Evolutionary conservation across 2,113 vertebrate species (phyloP).

Genomic region (Dinomys branickii): DNA sequence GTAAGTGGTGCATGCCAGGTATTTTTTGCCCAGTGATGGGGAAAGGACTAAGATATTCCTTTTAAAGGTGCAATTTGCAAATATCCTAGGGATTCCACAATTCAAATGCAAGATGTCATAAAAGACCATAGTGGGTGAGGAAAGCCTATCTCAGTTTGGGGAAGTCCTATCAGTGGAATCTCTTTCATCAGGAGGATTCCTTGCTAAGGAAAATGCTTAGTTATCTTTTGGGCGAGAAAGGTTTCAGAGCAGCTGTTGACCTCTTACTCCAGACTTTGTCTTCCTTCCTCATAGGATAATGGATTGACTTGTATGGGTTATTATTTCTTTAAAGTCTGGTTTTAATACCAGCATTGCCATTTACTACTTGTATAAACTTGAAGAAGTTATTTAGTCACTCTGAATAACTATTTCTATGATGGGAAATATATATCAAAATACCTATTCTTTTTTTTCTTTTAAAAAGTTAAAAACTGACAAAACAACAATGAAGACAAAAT

Average conservation of each 20-base stretch:
- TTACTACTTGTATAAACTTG: conserved; percentile 28
- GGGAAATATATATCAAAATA: neutral
- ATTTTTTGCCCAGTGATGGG: neutral
- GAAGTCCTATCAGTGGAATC: neutral
- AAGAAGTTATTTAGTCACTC: neutral
- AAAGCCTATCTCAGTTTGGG: neutral
- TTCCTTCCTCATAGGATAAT: neutral
- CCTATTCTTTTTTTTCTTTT: too few species aligned
- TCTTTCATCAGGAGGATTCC: neutral
- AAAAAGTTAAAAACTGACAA: too few species aligned
- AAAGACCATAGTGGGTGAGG: neutral
- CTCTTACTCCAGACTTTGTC: neutral
- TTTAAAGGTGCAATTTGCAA: neutral
- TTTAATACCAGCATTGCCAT: neutral
- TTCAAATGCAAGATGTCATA: neutral
- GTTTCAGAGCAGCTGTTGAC: neutral
- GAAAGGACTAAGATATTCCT: neutral
- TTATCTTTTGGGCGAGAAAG: neutral
- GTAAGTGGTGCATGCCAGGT: neutral
- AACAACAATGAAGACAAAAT: too few species aligned
- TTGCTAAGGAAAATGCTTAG: neutral
- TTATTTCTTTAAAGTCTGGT: neutral
- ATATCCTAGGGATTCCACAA: neutral
- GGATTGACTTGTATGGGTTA: neutral
- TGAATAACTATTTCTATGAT: conserved; percentile 10